Evolutionary conservation across 2,797 vertebrate genomes (phyloP).

Genomic region (Vireo griseus): DNA sequence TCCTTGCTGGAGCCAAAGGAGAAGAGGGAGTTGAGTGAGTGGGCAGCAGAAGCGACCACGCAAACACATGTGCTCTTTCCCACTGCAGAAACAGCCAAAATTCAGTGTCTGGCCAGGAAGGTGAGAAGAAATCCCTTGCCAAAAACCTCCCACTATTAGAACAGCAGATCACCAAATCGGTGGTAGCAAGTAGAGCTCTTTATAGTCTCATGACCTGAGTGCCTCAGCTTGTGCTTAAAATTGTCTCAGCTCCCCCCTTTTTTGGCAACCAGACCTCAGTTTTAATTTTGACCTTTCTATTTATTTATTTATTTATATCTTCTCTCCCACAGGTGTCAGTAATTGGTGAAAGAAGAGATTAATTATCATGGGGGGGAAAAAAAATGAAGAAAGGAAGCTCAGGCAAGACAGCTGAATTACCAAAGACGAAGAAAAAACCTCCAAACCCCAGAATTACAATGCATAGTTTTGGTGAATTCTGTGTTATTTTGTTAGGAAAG

Average conservation of each 20-base stretch:
- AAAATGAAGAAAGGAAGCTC: neutral
- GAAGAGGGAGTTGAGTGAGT: neutral
- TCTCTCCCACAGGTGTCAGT: neutral
- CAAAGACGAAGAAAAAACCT: neutral
- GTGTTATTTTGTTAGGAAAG: neutral
- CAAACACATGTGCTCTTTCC: rapidly evolving
- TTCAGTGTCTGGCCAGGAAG: neutral
- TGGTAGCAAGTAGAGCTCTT: neutral
- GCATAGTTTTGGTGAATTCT: neutral
- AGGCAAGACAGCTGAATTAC: neutral
- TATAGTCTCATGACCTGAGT: neutral
- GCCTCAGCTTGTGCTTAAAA: neutral
- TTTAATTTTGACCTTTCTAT: neutral
- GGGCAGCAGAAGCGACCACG: neutral
- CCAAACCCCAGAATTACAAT: neutral
- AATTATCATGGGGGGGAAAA: neutral
- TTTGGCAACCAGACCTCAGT: neutral
- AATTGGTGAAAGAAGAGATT: neutral
- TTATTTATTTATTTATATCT: neutral
- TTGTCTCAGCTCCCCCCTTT: neutral
- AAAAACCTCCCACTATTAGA: neutral
- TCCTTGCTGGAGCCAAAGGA: neutral
- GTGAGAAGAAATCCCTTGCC: neutral
- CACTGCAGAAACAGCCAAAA: neutral
- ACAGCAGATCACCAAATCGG: rapidly evolving